A percentile compares a stretch with the other conserved stretches of the same genome.
phyloP scores from a whole-genome alignment of 2,113 vertebrate genomes.

The Aphyosemion australe region DNA sequence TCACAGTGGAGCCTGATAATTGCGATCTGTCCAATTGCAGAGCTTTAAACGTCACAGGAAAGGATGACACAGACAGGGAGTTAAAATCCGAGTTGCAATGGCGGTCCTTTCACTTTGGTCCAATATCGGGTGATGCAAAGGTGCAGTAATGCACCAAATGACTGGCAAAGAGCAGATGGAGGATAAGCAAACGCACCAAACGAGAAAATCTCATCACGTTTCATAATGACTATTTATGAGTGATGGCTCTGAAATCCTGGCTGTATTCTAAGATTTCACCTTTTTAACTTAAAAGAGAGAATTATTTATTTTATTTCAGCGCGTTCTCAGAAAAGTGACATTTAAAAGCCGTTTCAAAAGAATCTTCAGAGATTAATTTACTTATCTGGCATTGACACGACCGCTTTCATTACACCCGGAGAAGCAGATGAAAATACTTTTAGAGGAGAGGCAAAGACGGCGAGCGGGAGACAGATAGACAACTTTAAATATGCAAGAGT shows the following conservation, averaged over 20 bases:
- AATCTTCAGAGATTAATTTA: not conserved
- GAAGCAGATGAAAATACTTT: not conserved
- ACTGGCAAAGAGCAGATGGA: slow-evolving; percentile 48
- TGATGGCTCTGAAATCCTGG: not conserved
- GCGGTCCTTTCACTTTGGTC: slow-evolving; percentile 29
- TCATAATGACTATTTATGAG: not conserved
- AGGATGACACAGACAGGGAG: slow-evolving; percentile 58
- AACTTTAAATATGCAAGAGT: no score
- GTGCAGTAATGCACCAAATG: slow-evolving; percentile 49
- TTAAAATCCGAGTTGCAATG: slow-evolving; percentile 42
- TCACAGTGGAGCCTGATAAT: slow-evolving; percentile 38
- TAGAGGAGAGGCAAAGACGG: not conserved
- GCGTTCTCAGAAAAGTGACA: not conserved
- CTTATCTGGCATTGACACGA: slow-evolving; percentile 10
- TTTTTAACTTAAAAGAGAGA: not conserved
- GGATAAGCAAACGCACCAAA: slow-evolving; percentile 2
- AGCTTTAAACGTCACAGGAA: slow-evolving; percentile 34
- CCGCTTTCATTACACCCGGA: not conserved
- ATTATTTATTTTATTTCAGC: not conserved
- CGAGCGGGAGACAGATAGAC: not conserved
- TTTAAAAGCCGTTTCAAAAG: not conserved
- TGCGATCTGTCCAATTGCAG: slow-evolving; percentile 31
- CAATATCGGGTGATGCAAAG: slow-evolving; percentile 48
- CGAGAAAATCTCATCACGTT: slow-evolving; percentile 1
- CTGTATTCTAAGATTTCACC: not conserved